These are phyloP conservation scores for Trachops cirrhosus DNA, from an alignment of 2,797 vertebrate species.

Conservation along the genomic window DNA sequence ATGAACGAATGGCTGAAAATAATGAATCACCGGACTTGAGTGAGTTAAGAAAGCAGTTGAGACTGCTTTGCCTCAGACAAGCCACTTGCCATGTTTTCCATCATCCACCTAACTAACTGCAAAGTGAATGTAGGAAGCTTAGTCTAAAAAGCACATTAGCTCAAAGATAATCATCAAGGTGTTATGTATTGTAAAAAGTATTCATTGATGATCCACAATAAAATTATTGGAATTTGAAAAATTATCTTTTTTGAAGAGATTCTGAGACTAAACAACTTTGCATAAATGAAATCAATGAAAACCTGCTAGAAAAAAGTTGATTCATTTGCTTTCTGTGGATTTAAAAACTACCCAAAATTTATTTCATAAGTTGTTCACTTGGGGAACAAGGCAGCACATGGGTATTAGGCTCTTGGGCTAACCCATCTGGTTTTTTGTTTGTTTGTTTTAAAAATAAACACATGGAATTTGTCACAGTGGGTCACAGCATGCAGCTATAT, in stretches of 20 bases:
- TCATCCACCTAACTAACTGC: not conserved
- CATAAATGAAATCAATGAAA: not conserved
- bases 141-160: slow-evolving; percentile 59
- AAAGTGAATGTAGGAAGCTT: slow-evolving; percentile 46
- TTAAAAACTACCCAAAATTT: not conserved
- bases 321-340: not conserved
- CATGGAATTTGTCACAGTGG: not conserved
- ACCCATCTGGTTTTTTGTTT: not conserved
- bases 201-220: slow-evolving; percentile 47
- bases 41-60: not conserved
- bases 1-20: not conserved
- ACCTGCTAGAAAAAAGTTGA: not conserved
- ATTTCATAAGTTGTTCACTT: not conserved
- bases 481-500: not conserved
- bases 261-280: not conserved
- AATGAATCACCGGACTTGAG: not conserved
- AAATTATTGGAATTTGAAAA: slow-evolving; percentile 49
- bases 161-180: slow-evolving; percentile 71
- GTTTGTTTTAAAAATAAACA: not conserved
- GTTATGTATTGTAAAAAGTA: slow-evolving; percentile 73
- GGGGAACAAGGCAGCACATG: not conserved
- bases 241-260: slow-evolving; percentile 30
- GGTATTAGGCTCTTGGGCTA: not conserved
- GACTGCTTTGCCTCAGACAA: not conserved
- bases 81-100: not conserved